phyloP scores from a whole-genome alignment of 2,888 invertebrate genomes.

The Hyppa rectilinea region DNA sequence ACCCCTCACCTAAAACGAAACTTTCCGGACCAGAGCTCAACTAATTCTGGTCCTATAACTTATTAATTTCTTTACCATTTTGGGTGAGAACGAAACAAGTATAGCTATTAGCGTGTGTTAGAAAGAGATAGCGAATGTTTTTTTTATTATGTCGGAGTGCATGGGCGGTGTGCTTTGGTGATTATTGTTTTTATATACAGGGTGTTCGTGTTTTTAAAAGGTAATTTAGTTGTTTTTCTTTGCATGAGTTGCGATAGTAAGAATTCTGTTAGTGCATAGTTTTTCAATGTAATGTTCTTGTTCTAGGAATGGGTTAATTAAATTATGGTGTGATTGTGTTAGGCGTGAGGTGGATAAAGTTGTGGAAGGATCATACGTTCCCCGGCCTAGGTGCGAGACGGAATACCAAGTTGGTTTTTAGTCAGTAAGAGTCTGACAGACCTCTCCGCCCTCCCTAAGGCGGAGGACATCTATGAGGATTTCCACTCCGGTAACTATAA shows the following conservation, averaged over 20 bases:
- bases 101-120: constrained; percentile 76
- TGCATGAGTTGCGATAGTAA: background rate
- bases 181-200: constrained; percentile 80
- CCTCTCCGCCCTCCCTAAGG: too few relatives aligned
- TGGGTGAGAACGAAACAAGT: constrained; percentile 71
- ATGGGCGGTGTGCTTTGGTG: constrained; percentile 81
- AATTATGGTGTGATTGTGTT: background rate
- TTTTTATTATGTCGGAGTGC: constrained; percentile 74
- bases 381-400: too few relatives aligned
- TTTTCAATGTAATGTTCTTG: constrained; percentile 8
- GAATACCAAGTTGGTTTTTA: too few relatives aligned
- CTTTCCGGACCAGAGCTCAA: constrained; percentile 59
- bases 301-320: constrained; percentile 47
- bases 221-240: constrained; percentile 35
- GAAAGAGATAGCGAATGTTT: constrained; percentile 72
- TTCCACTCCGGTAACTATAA: too few relatives aligned
- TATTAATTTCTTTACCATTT: constrained; percentile 80
- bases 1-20: background rate
- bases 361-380: too few relatives aligned
- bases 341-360: background rate
- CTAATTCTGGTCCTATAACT: constrained; percentile 72
- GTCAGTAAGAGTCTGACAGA: too few relatives aligned
- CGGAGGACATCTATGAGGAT: too few relatives aligned
- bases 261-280: constrained; percentile 29
- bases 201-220: constrained; percentile 61